phyloP scores from a whole-genome alignment of 2,888 invertebrate genomes.

The Troides helena region DNA sequence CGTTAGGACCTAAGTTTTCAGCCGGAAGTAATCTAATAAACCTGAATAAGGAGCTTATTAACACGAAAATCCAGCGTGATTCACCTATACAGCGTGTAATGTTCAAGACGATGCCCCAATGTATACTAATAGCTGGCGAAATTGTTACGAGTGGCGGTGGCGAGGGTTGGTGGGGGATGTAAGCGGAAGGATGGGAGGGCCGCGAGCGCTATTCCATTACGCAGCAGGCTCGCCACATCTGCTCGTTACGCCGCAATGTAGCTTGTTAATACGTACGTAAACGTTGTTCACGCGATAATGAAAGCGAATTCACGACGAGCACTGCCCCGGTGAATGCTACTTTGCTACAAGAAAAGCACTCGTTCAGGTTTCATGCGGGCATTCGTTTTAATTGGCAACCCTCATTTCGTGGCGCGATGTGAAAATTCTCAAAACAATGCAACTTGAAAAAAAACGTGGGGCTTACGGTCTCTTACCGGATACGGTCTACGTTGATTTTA shows the following conservation, averaged over 20 bases:
- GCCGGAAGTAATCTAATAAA: no score
- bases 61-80: not conserved
- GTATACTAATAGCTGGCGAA: conserved; percentile 1
- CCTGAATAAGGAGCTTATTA: not conserved
- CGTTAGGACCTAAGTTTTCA: no score
- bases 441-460: no score
- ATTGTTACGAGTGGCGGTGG: not conserved
- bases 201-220: conserved; percentile 10
- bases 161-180: no score
- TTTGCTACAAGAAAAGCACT: not conserved
- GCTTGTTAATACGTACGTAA: conserved; percentile 15
- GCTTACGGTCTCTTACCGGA: no score
- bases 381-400: conserved; percentile 4
- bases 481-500: no score
- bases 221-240: conserved; percentile 1
- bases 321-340: not conserved
- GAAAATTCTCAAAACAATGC: no score
- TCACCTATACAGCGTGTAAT: not conserved
- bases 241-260: conserved; percentile 10
- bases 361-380: conserved; percentile 1
- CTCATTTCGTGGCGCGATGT: not conserved
- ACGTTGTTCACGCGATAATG: conserved; percentile 13
- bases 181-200: no score
- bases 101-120: not conserved
- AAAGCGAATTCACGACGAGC: conserved; percentile 7